Conservation (phyloP, 2,888 invertebrate species). For the Keiferia lycopersicella region DNA sequence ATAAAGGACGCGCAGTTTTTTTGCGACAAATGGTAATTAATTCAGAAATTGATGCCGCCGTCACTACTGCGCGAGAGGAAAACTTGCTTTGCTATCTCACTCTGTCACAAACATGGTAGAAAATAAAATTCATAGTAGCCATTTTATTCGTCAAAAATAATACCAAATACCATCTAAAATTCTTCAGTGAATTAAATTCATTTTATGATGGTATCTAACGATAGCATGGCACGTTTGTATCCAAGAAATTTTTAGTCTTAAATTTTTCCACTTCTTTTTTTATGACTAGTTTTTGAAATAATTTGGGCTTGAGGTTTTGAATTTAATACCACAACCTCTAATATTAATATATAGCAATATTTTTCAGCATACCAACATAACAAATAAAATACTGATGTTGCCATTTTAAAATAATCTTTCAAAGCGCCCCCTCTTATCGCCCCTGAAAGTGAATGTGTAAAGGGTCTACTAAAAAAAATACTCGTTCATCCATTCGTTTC, state of each 20-base stretch:
- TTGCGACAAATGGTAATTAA: constrained; percentile 82
- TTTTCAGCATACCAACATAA: constrained; percentile 15
- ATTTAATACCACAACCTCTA: too few relatives aligned
- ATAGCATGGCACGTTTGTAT: too few relatives aligned
- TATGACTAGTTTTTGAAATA: too few relatives aligned
- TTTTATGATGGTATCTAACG: too few relatives aligned
- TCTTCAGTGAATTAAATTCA: too few relatives aligned
- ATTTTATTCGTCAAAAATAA: not conserved
- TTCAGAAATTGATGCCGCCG: constrained; percentile 82
- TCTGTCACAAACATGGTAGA: constrained; percentile 46
- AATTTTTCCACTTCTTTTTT: too few relatives aligned
- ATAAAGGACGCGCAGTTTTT: constrained; percentile 81
- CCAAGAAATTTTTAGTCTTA: too few relatives aligned
- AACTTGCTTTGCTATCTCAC: constrained; percentile 64
- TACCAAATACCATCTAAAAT: not conserved
- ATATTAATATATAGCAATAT: too few relatives aligned
- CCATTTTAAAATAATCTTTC: not conserved
- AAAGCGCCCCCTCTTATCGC: not conserved
- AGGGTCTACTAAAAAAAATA: not conserved
- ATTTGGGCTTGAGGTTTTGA: too few relatives aligned
- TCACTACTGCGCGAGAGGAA: constrained; percentile 61
- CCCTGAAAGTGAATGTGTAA: not conserved
- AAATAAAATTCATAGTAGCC: constrained; percentile 31
- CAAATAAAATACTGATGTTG: not conserved
- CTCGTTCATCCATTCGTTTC: not conserved